Base-by-base conservation (phyloP, 1,140 invertebrate species). In the Tetragnatha versicolor region DNA sequence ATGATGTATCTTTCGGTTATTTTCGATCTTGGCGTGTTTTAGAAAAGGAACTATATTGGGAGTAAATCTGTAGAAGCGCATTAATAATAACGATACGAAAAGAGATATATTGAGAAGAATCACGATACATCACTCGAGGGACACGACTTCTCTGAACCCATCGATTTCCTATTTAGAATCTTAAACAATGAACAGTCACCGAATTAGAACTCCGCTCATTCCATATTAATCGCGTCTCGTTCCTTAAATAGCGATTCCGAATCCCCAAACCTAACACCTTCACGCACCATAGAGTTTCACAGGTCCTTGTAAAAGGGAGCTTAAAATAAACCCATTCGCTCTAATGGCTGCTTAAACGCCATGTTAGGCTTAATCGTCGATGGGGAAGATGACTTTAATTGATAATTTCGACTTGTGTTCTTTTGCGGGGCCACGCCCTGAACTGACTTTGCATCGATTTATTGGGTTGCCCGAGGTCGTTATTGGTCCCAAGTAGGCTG, bases 371-470 rank as follows among this genome's bases (percentile, higher is more conserved):
- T 68, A 29, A 49, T 68, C 25, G 25, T 63, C 42, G 39, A 68
- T 31, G 31, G 31, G 35, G 45, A 39, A 68, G 65, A 68, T 68
- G 65, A 68, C 65, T 68, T 68, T 68, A 68, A 68, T 68, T 68
- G 65, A 68, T 68, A 68, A 68, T 68, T 68, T 68, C 29, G 65
- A 33, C 65, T 49, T 68, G 65, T 47, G 35, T 68, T 68, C 39
- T 68, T 68, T 27, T n/a, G 20, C 37, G 27, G 17, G 61, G 42
- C 61, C 61, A 65, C 61, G 37, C 61, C 65, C 65, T 25, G 65
- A 68, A 45, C 65, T 51, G 25, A 31, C 65, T 51, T 31, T 29
- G 42, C 45, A 68, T 68, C 65, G 65, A 68, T 68, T 51, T 68
- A 68, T 68, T 51, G 29, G 65, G 65, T 45, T 33, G 65, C 31